Conservation (phyloP, 2,113 vertebrate genomes). For the Progne subis region DNA sequence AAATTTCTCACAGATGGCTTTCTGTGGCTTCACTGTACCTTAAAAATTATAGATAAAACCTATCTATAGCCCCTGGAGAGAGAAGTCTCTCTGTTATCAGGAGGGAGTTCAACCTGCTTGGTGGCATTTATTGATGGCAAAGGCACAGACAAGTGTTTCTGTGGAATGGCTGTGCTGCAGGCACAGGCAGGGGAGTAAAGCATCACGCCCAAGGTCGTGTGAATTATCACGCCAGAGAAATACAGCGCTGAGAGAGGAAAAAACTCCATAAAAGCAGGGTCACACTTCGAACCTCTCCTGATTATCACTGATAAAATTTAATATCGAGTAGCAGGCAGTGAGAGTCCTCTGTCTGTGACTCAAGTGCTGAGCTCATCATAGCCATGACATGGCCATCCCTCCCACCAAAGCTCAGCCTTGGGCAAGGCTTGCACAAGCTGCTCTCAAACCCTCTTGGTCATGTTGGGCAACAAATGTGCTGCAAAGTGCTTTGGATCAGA, state of each 20-base stretch:
- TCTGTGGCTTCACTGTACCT: neutral
- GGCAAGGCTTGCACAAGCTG: neutral
- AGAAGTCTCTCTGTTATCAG: neutral
- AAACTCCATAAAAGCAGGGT: neutral
- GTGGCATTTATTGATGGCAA: neutral
- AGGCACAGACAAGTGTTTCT: neutral
- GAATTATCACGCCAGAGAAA: neutral
- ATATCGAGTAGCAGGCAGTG: neutral
- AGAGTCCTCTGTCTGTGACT: neutral
- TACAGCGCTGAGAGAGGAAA: neutral
- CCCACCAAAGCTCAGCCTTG: neutral
- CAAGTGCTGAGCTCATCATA: neutral
- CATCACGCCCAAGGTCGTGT: neutral
- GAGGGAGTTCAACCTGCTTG: neutral
- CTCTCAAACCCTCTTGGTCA: neutral
- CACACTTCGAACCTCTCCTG: neutral
- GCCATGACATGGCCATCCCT: neutral
- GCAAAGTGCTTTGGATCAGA: neutral
- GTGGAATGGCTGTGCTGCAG: neutral
- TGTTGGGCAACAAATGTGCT: neutral
- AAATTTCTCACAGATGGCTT: neutral
- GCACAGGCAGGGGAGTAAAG: neutral
- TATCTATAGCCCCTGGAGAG: too few species aligned
- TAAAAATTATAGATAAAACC: neutral
- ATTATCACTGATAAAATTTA: neutral